Evolutionary conservation across 2,888 invertebrate species (phyloP), one percentile per base, ranked within the genome.

Genomic region (Habrosyne pyritoides): DNA sequence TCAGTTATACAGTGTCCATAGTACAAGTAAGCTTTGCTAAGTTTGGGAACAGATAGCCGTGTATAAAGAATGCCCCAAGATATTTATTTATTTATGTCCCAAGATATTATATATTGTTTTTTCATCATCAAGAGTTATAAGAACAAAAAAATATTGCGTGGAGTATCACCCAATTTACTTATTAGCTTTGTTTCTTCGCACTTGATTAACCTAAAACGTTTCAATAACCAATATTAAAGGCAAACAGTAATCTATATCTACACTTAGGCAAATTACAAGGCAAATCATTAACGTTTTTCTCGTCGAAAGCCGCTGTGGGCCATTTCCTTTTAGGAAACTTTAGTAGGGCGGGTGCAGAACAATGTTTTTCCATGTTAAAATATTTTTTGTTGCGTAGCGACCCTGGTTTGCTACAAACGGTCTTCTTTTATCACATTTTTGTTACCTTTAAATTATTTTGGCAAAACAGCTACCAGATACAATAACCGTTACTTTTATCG

Each of bases 401-500:
- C 54, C 53, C 30, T 50, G 18, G 57, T 59, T 57, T 67, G 61
- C 52, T 28, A 49, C 47, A 54, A 62, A 64, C 57, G 26, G 54
- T 59, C 49, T 56, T 61, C 56, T 61, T 67, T 69, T 64, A 66
- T 66, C 56, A 60, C 56, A 55, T 65, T 70, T 67, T 67, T 59
- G 59, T 51, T 55, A 55, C 50, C 57, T 57, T 60, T 59, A 67
- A 71, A 71, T 66, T 69, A 63, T 71, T 67, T 66, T 55, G 56
- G 26, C 57, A 62, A 56, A 69, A 63, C 64, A 66, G 54, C 56
- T 62, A 42, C 14, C 63, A 47, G 52, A 56, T 50, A 57, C 56
- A 59, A 63, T 62, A 66, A 64, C 57, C 62, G 64, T 69, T 68
- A 67, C 61, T 73, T 71, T 65, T 64, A 62, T 64, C 59, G 53